A percentile compares a stretch with the other conserved stretches of the same genome.
Conservation (phyloP, 2,888 invertebrate genomes). For the Drosophila gaucha region DNA sequence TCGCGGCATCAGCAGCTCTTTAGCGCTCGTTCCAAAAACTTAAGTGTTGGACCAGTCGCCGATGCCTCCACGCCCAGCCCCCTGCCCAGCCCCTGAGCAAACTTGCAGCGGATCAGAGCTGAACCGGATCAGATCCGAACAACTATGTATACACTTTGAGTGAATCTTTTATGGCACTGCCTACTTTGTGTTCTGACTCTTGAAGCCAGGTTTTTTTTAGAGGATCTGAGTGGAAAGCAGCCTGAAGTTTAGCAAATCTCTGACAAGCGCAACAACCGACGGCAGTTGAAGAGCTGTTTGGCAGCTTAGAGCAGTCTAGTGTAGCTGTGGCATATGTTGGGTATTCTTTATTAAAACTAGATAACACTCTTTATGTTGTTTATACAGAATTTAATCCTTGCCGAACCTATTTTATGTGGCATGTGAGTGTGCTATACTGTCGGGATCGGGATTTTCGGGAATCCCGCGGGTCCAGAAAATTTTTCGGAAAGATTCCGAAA, state of each 20-base stretch:
- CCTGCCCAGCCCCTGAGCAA: background rate
- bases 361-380: background rate
- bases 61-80: background rate
- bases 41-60: conserved; percentile 75
- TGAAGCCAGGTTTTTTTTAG: conserved; percentile 18
- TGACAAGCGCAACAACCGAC: conserved; percentile 44
- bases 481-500: too few relatives aligned
- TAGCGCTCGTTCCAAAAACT: conserved; percentile 74
- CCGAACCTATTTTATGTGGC: background rate
- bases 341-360: background rate
- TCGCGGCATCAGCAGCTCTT: conserved; percentile 76
- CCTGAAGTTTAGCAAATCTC: conserved; percentile 2
- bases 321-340: too few relatives aligned
- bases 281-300: conserved; percentile 23
- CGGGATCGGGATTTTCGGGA: too few relatives aligned
- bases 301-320: too few relatives aligned
- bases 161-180: conserved; percentile 74
- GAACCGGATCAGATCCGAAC: conserved; percentile 12
- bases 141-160: conserved; percentile 50
- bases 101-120: conserved; percentile 11
- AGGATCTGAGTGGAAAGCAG: background rate
- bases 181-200: conserved; percentile 58
- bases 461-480: too few relatives aligned
- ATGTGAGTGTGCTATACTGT: too few relatives aligned
- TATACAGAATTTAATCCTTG: background rate